A percentile compares a stretch with the other conserved stretches of the same genome.
Evolutionary conservation across 2,797 vertebrate genomes (phyloP).

Genomic region (Balearica regulorum): DNA sequence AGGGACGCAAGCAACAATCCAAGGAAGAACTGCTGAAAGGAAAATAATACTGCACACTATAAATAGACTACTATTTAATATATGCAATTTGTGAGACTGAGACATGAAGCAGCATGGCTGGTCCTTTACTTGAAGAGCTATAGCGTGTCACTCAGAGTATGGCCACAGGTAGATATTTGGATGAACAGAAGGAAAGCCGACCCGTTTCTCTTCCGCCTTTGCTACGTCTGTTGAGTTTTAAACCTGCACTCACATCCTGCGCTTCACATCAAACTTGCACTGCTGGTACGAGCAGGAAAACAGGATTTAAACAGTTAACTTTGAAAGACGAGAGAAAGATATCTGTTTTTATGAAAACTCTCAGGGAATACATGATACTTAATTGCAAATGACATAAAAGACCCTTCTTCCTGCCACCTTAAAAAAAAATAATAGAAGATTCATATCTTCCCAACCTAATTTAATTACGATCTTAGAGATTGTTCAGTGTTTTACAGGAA

Average conservation of each 20-base stretch:
- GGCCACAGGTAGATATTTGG: neutral
- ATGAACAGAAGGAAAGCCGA: neutral
- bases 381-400: neutral
- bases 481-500: neutral
- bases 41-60: constrained; percentile 51
- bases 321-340: neutral
- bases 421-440: neutral
- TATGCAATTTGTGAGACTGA: neutral
- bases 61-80: neutral
- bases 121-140: neutral
- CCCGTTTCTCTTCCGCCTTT: neutral
- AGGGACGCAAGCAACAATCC: constrained; percentile 55
- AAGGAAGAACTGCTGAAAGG: constrained; percentile 41
- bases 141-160: neutral
- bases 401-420: neutral
- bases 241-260: neutral
- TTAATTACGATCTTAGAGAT: neutral
- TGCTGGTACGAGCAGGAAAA: neutral
- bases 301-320: neutral
- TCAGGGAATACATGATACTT: neutral
- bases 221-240: neutral
- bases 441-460: neutral
- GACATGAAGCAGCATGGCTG: neutral
- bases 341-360: neutral
- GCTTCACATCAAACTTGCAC: neutral